phyloP scores from a whole-genome alignment of 1,140 invertebrate species.

The Drosophila mayri region DNA sequence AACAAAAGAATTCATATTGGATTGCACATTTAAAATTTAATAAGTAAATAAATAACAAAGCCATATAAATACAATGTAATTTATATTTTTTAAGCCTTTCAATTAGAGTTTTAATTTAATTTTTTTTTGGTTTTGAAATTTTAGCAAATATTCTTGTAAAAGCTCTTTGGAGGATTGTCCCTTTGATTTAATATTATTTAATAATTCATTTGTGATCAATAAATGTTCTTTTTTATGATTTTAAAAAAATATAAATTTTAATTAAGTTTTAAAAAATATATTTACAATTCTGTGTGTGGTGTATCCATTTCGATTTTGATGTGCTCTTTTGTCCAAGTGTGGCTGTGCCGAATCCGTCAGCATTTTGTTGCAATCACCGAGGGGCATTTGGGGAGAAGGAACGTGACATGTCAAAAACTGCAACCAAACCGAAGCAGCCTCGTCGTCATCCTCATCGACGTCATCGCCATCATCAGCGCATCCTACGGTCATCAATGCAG shows the following conservation, averaged over 20 bases:
- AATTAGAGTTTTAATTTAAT: no score
- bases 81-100: no score
- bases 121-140: no score
- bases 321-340: slow-evolving; percentile 34
- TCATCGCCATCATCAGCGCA: slow-evolving; percentile 26
- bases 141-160: no score
- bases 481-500: slow-evolving; percentile 27
- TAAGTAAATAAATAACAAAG: neutral
- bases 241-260: no score
- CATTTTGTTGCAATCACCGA: slow-evolving; percentile 50
- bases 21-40: neutral
- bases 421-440: slow-evolving; percentile 31
- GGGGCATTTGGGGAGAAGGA: slow-evolving; percentile 37
- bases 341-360: slow-evolving; percentile 37
- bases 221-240: no score
- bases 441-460: slow-evolving; percentile 21
- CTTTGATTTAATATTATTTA: no score
- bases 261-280: no score
- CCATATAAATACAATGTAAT: neutral
- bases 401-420: slow-evolving; percentile 46
- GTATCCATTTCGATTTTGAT: slow-evolving; percentile 14
- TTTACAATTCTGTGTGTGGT: slow-evolving; percentile 7
- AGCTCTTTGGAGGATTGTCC: no score
- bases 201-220: no score
- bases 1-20: no score